phyloP scores from a whole-genome alignment of 2,113 vertebrate species.

The Vimba vimba region DNA sequence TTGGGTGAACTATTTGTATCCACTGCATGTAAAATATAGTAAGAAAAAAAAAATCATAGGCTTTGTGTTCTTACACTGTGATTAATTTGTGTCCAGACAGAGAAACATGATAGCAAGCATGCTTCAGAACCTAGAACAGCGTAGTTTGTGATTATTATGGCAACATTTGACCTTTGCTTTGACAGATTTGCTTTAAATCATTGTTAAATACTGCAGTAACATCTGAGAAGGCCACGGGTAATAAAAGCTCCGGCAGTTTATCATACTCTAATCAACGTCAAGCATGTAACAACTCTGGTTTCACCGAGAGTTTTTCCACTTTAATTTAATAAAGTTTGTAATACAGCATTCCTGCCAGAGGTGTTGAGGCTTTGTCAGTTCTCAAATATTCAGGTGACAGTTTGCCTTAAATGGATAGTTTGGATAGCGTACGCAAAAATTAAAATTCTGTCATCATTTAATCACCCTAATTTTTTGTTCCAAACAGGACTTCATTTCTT shows the following conservation, averaged over 20 bases:
- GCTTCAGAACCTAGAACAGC: neutral
- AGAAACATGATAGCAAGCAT: neutral
- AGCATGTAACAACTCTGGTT: neutral
- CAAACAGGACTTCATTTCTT: neutral
- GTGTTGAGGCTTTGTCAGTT: neutral
- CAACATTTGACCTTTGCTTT: slow-evolving; percentile 20
- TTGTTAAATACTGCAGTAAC: slow-evolving; percentile 14
- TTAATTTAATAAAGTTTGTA: neutral
- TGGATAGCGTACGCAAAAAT: neutral
- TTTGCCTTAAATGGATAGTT: slow-evolving; percentile 8
- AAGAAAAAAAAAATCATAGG: neutral
- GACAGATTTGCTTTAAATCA: slow-evolving; percentile 6
- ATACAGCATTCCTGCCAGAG: neutral
- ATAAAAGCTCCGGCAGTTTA: slow-evolving; percentile 20
- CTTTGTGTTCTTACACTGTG: neutral
- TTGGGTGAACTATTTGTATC: neutral
- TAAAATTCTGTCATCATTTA: neutral
- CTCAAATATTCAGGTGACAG: neutral
- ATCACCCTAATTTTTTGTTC: neutral
- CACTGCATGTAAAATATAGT: neutral
- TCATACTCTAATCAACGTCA: slow-evolving; percentile 23
- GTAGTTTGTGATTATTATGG: neutral
- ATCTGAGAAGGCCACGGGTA: neutral
- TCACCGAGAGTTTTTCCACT: neutral
- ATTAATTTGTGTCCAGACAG: neutral